Evolutionary conservation across 2,797 vertebrate species (phyloP), one percentile per base, ranked within the genome.

Genomic region (Huso huso): DNA sequence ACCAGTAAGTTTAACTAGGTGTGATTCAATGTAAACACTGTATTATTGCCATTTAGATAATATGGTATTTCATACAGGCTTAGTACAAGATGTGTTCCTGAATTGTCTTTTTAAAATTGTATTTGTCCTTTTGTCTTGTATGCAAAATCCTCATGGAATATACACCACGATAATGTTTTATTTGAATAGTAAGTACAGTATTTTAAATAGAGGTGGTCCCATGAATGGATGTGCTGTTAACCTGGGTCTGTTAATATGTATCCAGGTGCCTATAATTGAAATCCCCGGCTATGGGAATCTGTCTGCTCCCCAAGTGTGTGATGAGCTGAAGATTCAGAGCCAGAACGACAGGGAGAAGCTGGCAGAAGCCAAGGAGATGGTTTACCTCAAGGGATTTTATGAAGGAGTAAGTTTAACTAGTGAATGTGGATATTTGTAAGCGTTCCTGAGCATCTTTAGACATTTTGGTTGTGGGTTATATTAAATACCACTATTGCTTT

Each of bases 311-410:
- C 69, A 85, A 6, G 10, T 98, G 66, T 97, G 94, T 72, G 95
- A 99, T 0, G 93, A 97, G 69, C 81, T 99, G 68, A 98, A 97
- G 87, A 94, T 99, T 75, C 93, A 96, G 83, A 99, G 97, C 82
- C 97, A 99, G 83, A 99, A 99, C 62, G 96, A 99, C 83, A 86
- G 86, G 68, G 97, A 99, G 72, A 98, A 98, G 76, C 91, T 99
- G 76, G 83, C 81, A 7, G 95, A 97, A 82, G 97, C 97, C 71
- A 99, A 98, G 74, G 96, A 99, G 79, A 95, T 79, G 74, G 83
- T 97, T 52, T 99, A 99, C 80, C 84, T 99, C 58, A 97, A 94
- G 78, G 97, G 91, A 61, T 99, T 99, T 84, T 99, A 99, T 77
- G 97, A 99, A 68, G 97, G 97, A 76, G 96, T 99, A 84, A 94